Percentiles rank a stretch among this genome's conserved stretches.
These are phyloP conservation scores for Aporrectodea caliginosa DNA, from an alignment of 1,140 invertebrate genomes.

Conservation along the genomic window DNA sequence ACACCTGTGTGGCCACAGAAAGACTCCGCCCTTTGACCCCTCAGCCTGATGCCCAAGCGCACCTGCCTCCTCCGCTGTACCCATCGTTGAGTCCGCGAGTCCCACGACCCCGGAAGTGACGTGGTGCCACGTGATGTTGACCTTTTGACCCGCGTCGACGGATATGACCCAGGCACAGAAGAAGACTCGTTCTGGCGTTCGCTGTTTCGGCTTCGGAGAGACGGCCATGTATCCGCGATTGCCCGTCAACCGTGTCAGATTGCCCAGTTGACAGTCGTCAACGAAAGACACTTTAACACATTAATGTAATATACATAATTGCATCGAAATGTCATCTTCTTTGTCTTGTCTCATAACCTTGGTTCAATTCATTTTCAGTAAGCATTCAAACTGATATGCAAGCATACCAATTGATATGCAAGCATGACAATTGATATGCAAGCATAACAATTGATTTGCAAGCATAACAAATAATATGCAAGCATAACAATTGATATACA, in stretches of 20 bases:
- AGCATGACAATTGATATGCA: too few relatives aligned
- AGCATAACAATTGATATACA: background rate
- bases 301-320: background rate
- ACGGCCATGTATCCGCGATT: background rate
- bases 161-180: background rate
- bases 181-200: background rate
- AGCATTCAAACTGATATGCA: too few relatives aligned
- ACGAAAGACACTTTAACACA: background rate
- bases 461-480: background rate
- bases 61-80: background rate
- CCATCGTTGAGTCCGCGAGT: background rate
- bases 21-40: background rate
- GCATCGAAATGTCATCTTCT: background rate
- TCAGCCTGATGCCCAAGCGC: background rate
- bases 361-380: too few relatives aligned
- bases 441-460: background rate
- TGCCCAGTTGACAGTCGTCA: background rate
- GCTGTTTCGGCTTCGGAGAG: background rate
- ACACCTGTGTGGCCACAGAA: too few relatives aligned
- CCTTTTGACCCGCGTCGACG: background rate
- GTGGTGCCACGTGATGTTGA: background rate
- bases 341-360: background rate
- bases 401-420: too few relatives aligned
- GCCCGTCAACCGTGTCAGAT: background rate
- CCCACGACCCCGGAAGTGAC: background rate